A percentile compares a stretch with the other conserved stretches of the same genome.
phyloP scores from a whole-genome alignment of 1,140 invertebrate genomes.

The Drosophila takahashii region DNA sequence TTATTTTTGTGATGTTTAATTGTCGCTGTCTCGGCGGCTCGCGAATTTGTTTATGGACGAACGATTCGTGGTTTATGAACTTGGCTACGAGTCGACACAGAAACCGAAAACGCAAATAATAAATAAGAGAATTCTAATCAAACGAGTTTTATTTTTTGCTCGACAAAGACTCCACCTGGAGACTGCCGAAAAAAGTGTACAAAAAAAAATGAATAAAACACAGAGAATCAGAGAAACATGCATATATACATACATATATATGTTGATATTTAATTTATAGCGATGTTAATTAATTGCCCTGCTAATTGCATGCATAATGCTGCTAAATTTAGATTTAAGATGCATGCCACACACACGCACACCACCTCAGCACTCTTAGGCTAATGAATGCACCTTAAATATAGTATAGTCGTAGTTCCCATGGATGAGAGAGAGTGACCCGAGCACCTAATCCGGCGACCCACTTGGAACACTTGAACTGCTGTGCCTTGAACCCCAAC shows the following conservation, averaged over 20 bases:
- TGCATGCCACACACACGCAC: conserved; percentile 57
- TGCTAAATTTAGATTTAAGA: conserved; percentile 65
- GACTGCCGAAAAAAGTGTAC: conserved; percentile 22
- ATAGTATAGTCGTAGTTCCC: neutral
- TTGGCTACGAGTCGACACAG: conserved; percentile 36
- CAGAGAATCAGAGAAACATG: conserved; percentile 3
- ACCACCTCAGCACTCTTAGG: conserved; percentile 16
- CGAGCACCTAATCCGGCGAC: conserved; percentile 16
- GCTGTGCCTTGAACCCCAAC: conserved; percentile 25
- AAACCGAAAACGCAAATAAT: conserved; percentile 29
- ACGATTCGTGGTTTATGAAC: conserved; percentile 73
- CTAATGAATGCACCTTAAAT: neutral
- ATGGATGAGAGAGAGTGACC: conserved; percentile 36
- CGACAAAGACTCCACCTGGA: conserved; percentile 18
- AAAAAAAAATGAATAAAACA: conserved; percentile 25
- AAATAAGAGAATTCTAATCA: conserved; percentile 37
- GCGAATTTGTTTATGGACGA: conserved; percentile 63
- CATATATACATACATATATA: too few relatives aligned
- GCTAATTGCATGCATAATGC: conserved; percentile 66
- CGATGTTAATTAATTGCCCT: conserved; percentile 64
- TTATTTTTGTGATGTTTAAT: conserved; percentile 50
- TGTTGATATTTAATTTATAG: conserved; percentile 48
- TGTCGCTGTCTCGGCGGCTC: conserved; percentile 33
- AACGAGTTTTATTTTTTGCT: conserved; percentile 29
- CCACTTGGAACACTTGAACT: conserved; percentile 10